These are phyloP conservation scores for Diceros bicornis DNA, from an alignment of 2,797 vertebrate species.

Conservation along the genomic window DNA sequence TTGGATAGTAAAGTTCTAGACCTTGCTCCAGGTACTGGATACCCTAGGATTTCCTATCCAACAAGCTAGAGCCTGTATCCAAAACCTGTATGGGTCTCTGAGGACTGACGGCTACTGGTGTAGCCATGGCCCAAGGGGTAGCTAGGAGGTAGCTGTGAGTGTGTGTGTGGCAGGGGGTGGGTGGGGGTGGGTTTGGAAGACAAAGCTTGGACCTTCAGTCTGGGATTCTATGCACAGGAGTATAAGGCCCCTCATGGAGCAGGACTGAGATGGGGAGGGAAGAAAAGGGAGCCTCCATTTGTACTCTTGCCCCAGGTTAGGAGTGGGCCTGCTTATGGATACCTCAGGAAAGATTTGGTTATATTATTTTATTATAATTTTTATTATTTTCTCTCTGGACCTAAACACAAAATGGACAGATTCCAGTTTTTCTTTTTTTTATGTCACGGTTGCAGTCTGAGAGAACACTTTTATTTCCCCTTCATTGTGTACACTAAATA, in stretches of 20 bases:
- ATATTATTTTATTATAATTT: neutral
- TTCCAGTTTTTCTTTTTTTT: neutral
- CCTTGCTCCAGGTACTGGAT: neutral
- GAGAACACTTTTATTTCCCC: neutral
- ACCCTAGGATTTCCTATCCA: neutral
- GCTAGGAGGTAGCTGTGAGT: neutral
- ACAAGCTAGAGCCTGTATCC: neutral
- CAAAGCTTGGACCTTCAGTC: neutral
- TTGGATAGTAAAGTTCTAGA: neutral
- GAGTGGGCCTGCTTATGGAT: neutral
- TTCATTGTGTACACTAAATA: neutral
- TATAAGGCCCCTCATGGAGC: neutral
- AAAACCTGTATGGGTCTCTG: neutral
- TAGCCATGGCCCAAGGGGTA: neutral
- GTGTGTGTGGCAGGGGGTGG: rapidly evolving
- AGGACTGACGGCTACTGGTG: neutral
- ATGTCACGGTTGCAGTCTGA: neutral
- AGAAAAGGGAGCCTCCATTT: neutral
- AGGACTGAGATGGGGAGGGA: neutral
- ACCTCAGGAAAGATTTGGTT: neutral
- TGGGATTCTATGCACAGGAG: neutral
- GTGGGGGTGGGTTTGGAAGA: neutral
- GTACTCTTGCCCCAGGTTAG: neutral
- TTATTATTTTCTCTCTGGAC: neutral
- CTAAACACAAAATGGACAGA: conserved; percentile 1